A percentile compares a stretch with the other conserved stretches of the same genome.
Evolutionary conservation across 2,113 vertebrate genomes (phyloP).

Genomic region (Mirza zaza): DNA sequence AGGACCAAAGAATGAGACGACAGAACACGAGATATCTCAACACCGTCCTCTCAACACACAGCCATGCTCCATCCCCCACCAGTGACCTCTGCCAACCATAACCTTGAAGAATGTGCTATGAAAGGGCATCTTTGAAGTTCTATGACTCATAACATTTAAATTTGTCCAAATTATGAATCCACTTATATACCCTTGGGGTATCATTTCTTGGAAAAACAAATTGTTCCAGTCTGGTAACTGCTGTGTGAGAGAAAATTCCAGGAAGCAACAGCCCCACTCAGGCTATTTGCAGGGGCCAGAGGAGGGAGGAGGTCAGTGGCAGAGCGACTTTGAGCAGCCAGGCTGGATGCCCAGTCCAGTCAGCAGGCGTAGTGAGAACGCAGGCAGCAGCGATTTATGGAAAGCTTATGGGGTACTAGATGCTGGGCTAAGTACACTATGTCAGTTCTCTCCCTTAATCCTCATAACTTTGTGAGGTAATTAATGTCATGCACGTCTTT

Average conservation of each 20-base stretch:
- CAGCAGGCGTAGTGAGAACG: background rate
- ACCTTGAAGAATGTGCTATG: background rate
- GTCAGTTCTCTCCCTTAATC: too few relatives aligned
- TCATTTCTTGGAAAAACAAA: background rate
- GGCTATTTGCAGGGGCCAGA: background rate
- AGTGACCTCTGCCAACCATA: background rate
- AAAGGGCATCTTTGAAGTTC: background rate
- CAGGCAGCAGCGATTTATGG: rapidly evolving
- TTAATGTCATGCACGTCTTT: background rate
- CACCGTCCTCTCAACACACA: background rate
- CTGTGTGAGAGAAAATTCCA: background rate
- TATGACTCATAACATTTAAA: too few relatives aligned
- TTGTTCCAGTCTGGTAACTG: background rate
- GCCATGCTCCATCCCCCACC: background rate
- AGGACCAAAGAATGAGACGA: background rate
- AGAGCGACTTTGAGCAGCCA: background rate
- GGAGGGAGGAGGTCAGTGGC: background rate
- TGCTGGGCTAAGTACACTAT: too few relatives aligned
- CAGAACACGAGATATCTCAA: background rate
- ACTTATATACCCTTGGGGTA: background rate
- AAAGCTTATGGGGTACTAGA: background rate
- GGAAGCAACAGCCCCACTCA: background rate
- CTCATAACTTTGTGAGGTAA: background rate
- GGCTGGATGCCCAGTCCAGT: background rate
- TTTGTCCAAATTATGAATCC: background rate